Evolutionary conservation across 2,888 invertebrate genomes (phyloP).

Genomic region (Eristalis arbustorum): DNA sequence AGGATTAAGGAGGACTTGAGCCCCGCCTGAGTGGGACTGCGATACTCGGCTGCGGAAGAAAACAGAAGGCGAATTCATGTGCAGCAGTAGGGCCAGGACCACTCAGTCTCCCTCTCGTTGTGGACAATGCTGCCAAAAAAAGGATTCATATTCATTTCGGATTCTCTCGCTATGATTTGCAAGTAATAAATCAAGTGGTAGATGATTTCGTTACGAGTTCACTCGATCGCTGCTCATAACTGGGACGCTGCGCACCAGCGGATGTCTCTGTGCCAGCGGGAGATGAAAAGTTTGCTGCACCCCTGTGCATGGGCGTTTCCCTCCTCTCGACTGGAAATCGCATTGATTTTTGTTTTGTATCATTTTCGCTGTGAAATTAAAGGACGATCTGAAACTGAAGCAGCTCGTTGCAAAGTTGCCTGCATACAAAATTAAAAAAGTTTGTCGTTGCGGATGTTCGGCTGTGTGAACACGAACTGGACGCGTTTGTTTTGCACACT

Average conservation of each 20-base stretch:
- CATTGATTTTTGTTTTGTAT: neutral
- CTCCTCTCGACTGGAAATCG: neutral
- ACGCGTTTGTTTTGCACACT: too few species aligned
- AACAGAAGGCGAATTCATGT: neutral
- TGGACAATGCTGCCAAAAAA: slow-evolving; percentile 47
- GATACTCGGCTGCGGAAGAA: slow-evolving; percentile 31
- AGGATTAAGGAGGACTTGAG: slow-evolving; percentile 56
- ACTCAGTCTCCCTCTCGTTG: neutral
- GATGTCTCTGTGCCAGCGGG: neutral
- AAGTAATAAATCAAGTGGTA: slow-evolving; percentile 57
- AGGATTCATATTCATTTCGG: slow-evolving; percentile 16
- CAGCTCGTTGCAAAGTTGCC: neutral
- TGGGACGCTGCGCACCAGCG: slow-evolving; percentile 18
- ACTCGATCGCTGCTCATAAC: slow-evolving; percentile 11
- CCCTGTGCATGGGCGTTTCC: neutral
- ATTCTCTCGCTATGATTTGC: slow-evolving; percentile 34
- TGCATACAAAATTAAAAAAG: neutral
- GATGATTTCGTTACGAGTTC: slow-evolving; percentile 35
- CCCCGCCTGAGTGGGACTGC: slow-evolving; percentile 2
- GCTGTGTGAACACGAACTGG: too few species aligned
- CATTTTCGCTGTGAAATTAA: neutral
- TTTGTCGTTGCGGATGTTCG: neutral
- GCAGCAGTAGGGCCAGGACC: slow-evolving; percentile 3
- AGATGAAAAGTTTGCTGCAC: slow-evolving; percentile 39
- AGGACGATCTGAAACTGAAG: neutral